A percentile compares a stretch with the other conserved stretches of the same genome.
Conservation (phyloP, 2,888 invertebrate genomes). For the Chesias legatella region DNA sequence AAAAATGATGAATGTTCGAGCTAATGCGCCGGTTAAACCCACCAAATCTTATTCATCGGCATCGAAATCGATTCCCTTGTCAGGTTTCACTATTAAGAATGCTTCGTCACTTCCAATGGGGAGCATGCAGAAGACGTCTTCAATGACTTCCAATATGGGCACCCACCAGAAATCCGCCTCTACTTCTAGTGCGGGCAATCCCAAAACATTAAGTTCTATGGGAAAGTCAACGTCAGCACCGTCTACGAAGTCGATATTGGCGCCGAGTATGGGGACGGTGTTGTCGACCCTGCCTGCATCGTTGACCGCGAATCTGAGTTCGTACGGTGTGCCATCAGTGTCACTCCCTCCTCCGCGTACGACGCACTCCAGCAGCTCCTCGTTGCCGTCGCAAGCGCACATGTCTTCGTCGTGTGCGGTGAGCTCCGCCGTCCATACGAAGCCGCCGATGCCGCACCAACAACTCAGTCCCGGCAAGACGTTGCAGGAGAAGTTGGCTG, state of each 20-base stretch:
- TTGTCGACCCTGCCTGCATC: slow-evolving; percentile 60
- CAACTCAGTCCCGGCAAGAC: slow-evolving; percentile 82
- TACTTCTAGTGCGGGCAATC: slow-evolving; percentile 9
- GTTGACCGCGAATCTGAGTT: slow-evolving; percentile 53
- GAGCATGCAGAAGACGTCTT: slow-evolving; percentile 4
- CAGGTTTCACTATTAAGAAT: slow-evolving; percentile 36
- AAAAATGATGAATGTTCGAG: slow-evolving; percentile 34
- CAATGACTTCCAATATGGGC: slow-evolving; percentile 10
- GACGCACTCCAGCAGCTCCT: slow-evolving; percentile 28
- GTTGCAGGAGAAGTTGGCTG: slow-evolving; percentile 84
- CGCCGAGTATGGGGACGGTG: slow-evolving; percentile 67
- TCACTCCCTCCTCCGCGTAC: slow-evolving; percentile 28
- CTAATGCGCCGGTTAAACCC: slow-evolving; percentile 2
- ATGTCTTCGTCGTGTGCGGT: slow-evolving; percentile 50
- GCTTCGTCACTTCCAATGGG: slow-evolving; percentile 29
- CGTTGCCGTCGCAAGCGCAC: slow-evolving; percentile 55
- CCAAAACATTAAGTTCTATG: slow-evolving; percentile 6
- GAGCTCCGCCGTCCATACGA: slow-evolving; percentile 51
- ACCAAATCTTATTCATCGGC: slow-evolving; percentile 24
- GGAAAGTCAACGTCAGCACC: slow-evolving; percentile 41
- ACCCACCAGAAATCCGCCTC: slow-evolving; percentile 7
- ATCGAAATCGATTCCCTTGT: slow-evolving; percentile 41
- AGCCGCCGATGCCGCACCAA: slow-evolving; percentile 62
- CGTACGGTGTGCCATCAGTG: slow-evolving; percentile 36
- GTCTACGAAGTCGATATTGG: slow-evolving; percentile 42